Evolutionary conservation across 1,140 invertebrate genomes (phyloP).

Genomic region (Temnothorax longispinosus): DNA sequence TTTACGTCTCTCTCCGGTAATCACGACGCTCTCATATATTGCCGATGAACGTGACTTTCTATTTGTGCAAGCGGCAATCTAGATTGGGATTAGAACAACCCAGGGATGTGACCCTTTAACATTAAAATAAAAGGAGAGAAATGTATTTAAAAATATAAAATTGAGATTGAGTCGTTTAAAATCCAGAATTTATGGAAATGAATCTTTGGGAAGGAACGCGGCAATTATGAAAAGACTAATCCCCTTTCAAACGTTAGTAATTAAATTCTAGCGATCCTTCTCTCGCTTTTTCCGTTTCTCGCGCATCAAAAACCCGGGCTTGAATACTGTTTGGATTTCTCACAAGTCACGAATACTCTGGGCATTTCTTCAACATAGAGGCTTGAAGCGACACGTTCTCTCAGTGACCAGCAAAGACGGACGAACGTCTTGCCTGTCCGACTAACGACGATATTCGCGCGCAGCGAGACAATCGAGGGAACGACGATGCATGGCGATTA

Average conservation of each 20-base stretch:
- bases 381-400: not conserved
- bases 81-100: not conserved
- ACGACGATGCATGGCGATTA: not conserved
- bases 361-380: not conserved
- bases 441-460: conserved; percentile 52
- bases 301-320: not conserved
- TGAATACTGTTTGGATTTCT: not conserved
- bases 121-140: not conserved
- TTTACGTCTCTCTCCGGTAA: not conserved
- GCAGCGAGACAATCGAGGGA: not conserved
- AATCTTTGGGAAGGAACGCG: not conserved
- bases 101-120: not conserved
- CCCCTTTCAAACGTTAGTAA: not conserved
- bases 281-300: not conserved
- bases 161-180: not conserved
- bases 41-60: not conserved
- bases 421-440: not conserved
- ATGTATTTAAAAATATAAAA: not conserved
- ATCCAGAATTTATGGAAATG: not conserved
- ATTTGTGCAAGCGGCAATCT: not conserved
- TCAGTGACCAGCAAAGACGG: not conserved
- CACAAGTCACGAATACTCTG: not conserved
- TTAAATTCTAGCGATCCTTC: not conserved
- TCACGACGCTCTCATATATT: not conserved
- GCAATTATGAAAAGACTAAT: not conserved